Evolutionary conservation across 2,113 vertebrate genomes (phyloP).

Genomic region (Empidonax alnorum): DNA sequence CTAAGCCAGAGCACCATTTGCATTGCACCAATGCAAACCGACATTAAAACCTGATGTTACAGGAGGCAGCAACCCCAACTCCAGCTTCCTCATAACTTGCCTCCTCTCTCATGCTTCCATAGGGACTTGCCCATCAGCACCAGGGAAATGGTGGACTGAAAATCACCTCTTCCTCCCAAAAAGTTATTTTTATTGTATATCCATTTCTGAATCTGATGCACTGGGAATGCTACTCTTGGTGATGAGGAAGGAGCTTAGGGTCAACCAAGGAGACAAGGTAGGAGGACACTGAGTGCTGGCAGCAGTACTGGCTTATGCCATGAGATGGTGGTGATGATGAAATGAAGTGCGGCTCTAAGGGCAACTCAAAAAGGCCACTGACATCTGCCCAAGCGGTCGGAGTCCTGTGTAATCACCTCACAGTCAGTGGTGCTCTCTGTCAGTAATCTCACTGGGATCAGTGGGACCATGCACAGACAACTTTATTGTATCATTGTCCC

Average conservation of each 20-base stretch:
- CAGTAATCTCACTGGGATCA: not conserved
- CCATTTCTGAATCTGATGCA: not conserved
- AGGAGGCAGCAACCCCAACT: not conserved
- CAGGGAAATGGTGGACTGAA: not conserved
- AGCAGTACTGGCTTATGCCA: not conserved
- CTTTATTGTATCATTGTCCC: not conserved
- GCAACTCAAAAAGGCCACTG: not conserved
- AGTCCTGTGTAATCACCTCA: not conserved
- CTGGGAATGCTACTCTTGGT: not conserved
- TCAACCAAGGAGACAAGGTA: not conserved
- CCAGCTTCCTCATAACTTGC: not conserved
- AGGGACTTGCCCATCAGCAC: not conserved
- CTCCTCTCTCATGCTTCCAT: accelerated
- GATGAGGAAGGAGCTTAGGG: not conserved
- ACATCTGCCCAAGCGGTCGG: accelerated
- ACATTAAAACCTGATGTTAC: not conserved
- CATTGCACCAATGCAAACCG: not conserved
- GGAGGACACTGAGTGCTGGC: not conserved
- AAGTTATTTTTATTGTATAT: not conserved
- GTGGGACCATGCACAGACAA: accelerated
- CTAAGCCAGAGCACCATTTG: not conserved
- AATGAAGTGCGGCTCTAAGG: not conserved
- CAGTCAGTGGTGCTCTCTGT: not conserved
- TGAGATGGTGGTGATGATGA: not conserved
- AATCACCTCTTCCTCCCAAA: not conserved